Base-by-base conservation (phyloP, 2,888 invertebrate species). In the Xylota sylvarum region DNA sequence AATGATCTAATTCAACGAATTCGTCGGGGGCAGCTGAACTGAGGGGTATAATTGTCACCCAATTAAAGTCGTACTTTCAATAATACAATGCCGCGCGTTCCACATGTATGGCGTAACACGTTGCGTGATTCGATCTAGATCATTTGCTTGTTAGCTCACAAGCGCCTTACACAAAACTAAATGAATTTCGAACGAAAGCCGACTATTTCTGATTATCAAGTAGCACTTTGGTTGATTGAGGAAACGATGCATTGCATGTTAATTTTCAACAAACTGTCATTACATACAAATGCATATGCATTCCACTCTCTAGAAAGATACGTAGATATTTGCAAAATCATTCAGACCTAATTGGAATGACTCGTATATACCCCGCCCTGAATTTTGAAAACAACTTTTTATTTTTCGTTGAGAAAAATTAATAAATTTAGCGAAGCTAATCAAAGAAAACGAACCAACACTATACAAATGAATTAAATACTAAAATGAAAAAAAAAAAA, bases 111-210 rank as follows among this genome's bases (percentile, higher is more conserved):
- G 58, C 73, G 79, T 50, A 80, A 80, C 35, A 73, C 65, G 64
- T 65, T 73, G 73, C 50, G 72, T 80, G 72, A 80, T 80, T 58
- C 65, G 69, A 69, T 80, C 58, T 73, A 73, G 80, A 80, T 80
- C 73, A 73, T 40, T 72, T 80, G 58, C 56, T 65, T 58, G 48
- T 79, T 64, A 56, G 32, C 5, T 4, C 30, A 40, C 23, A 37
- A 4, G 12, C 30, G 30, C 27, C 12, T 79, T 17, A 64, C 52
- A 64, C 27, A 27, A 72, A 37, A 14, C n/a, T 19, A 32, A 35
- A 73, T 27, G 35, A 52, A 60, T 48, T 70, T 19, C 17, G 43
- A 55, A 46, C 56, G 35, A 14, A 58, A 58, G 14, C 35, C 46
- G 19, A 72, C 37, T 72, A 32, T 55, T 32, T 56, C 43, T 10